phyloP scores from a whole-genome alignment of 2,888 invertebrate species.

The Tachina fera region DNA sequence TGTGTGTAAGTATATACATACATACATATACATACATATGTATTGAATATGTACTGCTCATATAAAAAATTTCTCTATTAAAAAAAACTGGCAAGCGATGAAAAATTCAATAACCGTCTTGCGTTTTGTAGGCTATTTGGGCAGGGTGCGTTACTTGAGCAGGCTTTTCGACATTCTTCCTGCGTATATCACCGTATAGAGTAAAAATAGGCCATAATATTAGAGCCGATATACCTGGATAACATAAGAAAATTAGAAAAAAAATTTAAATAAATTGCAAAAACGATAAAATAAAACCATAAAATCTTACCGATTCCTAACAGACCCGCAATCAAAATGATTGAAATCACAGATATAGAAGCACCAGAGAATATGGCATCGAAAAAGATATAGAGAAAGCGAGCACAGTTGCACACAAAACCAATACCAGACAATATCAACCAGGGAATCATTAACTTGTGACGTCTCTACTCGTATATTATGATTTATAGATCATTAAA shows the following conservation, averaged over 20 bases:
- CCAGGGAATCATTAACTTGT: slow-evolving; percentile 38
- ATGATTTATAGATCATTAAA: not conserved
- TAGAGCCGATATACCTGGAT: not conserved
- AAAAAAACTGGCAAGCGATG: not conserved
- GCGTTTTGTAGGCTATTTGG: not conserved
- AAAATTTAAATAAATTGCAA: not conserved
- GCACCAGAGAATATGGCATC: not conserved
- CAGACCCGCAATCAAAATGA: not conserved
- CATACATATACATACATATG: too few species aligned
- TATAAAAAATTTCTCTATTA: too few species aligned
- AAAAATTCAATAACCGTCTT: not conserved
- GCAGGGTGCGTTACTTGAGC: too few species aligned
- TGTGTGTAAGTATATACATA: too few species aligned
- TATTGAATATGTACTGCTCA: too few species aligned
- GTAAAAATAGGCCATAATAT: slow-evolving; percentile 8
- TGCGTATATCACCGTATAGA: slow-evolving; percentile 22
- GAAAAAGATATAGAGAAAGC: not conserved
- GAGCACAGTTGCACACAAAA: not conserved
- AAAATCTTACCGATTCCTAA: slow-evolving; percentile 3
- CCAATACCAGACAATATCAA: not conserved
- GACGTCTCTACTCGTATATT: slow-evolving; percentile 24
- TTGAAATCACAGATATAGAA: not conserved
- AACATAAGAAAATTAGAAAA: too few species aligned
- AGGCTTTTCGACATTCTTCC: not conserved
- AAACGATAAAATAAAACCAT: not conserved